These are phyloP conservation scores for Hippopotamyrus pictus DNA, from an alignment of 2,797 vertebrate genomes.

Conservation along the genomic window DNA sequence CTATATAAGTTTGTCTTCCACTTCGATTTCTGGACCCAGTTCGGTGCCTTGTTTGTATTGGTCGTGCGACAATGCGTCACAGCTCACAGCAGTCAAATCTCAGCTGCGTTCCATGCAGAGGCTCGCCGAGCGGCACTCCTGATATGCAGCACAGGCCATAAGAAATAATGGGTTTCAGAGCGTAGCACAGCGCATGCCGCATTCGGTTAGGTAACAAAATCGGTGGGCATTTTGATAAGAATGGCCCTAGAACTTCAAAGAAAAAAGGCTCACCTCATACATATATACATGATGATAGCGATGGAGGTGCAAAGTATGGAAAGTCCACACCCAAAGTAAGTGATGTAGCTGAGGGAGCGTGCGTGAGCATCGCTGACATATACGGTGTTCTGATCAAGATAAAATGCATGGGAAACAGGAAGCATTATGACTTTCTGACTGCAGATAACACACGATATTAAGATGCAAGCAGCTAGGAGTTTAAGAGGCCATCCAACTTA, in stretches of 20 bases:
- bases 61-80: too few species aligned
- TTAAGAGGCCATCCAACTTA: neutral
- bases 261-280: slow-evolving; percentile 45
- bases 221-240: neutral
- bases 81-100: neutral
- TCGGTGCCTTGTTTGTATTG: too few species aligned
- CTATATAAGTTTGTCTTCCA: neutral
- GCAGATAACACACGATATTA: neutral
- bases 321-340: slow-evolving; percentile 53
- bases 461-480: neutral
- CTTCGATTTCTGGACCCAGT: neutral
- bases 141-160: neutral
- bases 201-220: neutral
- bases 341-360: slow-evolving; percentile 48
- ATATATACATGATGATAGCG: slow-evolving; percentile 49
- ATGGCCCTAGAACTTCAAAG: neutral
- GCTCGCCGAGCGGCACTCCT: neutral
- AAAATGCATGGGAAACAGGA: neutral
- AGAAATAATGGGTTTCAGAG: neutral
- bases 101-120: neutral
- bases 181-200: neutral
- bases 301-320: slow-evolving; percentile 50
- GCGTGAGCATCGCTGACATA: neutral
- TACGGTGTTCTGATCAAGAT: slow-evolving; percentile 46
- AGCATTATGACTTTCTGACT: neutral